phyloP scores from a whole-genome alignment of 2,797 vertebrate species.

The Atherinosoma microstoma region DNA sequence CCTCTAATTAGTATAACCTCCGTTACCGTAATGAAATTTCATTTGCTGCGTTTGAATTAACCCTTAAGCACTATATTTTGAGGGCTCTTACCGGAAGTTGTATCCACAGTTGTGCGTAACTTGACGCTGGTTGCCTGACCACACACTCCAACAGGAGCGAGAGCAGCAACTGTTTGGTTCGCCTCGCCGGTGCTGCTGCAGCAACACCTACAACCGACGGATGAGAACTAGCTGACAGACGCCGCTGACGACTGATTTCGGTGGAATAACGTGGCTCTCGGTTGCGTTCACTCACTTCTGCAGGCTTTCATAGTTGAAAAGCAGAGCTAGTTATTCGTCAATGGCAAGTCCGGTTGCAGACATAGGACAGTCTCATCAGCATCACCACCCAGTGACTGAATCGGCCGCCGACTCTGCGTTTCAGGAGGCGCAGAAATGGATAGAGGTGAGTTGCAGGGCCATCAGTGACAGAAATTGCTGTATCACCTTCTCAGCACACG shows the following conservation, averaged over 20 bases:
- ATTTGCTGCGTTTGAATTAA: background rate
- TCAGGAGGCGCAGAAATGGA: conserved; percentile 94
- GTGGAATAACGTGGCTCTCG: conserved; percentile 43
- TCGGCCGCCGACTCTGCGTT: conserved; percentile 85
- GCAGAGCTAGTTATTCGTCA: conserved; percentile 65
- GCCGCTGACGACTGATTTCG: background rate
- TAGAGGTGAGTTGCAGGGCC: conserved; percentile 87
- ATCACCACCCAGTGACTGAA: conserved; percentile 70
- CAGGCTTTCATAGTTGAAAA: conserved; percentile 28
- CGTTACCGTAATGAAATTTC: accelerated
- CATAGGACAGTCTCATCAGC: conserved; percentile 84
- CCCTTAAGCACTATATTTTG: conserved; percentile 38
- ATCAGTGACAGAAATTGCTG: background rate
- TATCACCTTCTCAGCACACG: background rate
- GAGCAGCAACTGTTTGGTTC: conserved; percentile 55
- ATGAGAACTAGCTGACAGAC: conserved; percentile 16
- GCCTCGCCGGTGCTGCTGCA: conserved; percentile 50
- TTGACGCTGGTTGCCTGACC: conserved; percentile 20
- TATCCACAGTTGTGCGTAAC: accelerated
- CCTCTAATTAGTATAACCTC: background rate
- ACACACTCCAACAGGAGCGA: conserved; percentile 54
- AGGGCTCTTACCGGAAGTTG: conserved; percentile 21
- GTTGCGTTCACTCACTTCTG: conserved; percentile 15
- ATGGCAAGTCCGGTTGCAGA: conserved; percentile 91
- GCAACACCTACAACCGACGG: conserved; percentile 32